Conservation (phyloP, 2,888 invertebrate species). For the Pyrrhia umbra region DNA sequence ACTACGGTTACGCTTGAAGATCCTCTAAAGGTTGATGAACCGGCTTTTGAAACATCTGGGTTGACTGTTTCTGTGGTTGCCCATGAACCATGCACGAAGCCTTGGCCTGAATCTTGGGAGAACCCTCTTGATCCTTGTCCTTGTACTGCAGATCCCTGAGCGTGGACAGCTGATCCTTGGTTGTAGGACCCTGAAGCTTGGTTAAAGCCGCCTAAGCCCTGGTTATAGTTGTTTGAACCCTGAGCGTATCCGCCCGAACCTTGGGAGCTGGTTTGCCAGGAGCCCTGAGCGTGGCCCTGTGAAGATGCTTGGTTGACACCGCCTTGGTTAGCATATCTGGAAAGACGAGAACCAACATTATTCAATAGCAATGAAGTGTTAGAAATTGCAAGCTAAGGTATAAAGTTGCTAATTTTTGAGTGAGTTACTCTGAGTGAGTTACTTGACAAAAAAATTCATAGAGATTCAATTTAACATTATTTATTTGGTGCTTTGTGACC, state of each 20-base stretch:
- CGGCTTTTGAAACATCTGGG: slow-evolving; percentile 83
- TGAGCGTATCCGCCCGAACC: slow-evolving; percentile 17
- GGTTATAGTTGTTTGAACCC: slow-evolving; percentile 17
- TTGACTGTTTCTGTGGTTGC: slow-evolving; percentile 88
- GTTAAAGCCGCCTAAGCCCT: slow-evolving; percentile 29
- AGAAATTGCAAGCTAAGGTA: too few species aligned
- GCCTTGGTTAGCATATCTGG: slow-evolving; percentile 72
- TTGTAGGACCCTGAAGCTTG: slow-evolving; percentile 38
- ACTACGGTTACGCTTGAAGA: slow-evolving; percentile 79
- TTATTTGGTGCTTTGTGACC: too few species aligned
- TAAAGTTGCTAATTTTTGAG: too few species aligned
- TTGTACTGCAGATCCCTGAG: slow-evolving; percentile 31
- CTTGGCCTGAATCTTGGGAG: slow-evolving; percentile 44
- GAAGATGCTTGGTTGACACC: slow-evolving; percentile 58
- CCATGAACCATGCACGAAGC: slow-evolving; percentile 82
- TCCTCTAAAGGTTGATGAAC: slow-evolving; percentile 78
- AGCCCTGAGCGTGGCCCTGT: slow-evolving; percentile 47
- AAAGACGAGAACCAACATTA: neutral
- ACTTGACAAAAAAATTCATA: too few species aligned
- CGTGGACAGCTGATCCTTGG: slow-evolving; percentile 44
- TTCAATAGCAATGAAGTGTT: too few species aligned
- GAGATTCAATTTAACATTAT: too few species aligned
- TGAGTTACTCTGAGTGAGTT: too few species aligned
- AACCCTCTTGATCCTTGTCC: slow-evolving; percentile 45
- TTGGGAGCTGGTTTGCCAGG: slow-evolving; percentile 23